A percentile compares a stretch with the other conserved stretches of the same genome.
These are phyloP conservation scores for Tamias sibiricus DNA, from an alignment of 2,113 vertebrate genomes.

Conservation along the genomic window DNA sequence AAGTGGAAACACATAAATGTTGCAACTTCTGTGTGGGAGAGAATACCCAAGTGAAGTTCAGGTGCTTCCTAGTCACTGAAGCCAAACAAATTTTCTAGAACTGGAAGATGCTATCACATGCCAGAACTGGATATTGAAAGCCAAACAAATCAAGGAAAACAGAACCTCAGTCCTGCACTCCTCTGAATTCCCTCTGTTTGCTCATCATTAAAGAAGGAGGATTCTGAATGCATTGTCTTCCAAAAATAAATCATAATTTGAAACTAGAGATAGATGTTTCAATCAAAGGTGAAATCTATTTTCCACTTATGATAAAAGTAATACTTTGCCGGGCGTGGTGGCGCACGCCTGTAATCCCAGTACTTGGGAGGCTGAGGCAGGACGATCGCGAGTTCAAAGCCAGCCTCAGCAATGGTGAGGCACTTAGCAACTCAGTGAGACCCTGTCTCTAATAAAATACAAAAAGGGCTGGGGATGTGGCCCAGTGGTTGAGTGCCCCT, in stretches of 20 bases:
- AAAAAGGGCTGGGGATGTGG: too few species aligned
- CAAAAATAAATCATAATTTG: neutral
- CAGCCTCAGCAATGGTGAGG: too few species aligned
- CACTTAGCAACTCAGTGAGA: too few species aligned
- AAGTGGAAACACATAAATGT: neutral
- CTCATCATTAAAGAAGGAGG: neutral
- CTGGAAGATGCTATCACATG: neutral
- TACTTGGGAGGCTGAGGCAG: too few species aligned
- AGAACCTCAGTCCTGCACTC: neutral
- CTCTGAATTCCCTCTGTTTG: neutral
- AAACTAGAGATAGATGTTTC: neutral
- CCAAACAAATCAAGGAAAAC: neutral
- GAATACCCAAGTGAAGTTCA: neutral
- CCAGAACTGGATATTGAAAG: neutral
- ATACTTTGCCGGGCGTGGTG: too few species aligned
- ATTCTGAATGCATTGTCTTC: neutral
- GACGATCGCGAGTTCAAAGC: too few species aligned
- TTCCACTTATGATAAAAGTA: neutral
- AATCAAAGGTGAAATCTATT: neutral
- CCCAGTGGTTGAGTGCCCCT: too few species aligned
- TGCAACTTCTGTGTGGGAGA: neutral
- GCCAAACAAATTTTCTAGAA: neutral
- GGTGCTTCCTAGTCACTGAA: neutral
- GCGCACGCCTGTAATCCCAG: too few species aligned
- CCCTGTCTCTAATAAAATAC: too few species aligned